phyloP scores from a whole-genome alignment of 2,888 invertebrate species.

The Heliconius charithonia region DNA sequence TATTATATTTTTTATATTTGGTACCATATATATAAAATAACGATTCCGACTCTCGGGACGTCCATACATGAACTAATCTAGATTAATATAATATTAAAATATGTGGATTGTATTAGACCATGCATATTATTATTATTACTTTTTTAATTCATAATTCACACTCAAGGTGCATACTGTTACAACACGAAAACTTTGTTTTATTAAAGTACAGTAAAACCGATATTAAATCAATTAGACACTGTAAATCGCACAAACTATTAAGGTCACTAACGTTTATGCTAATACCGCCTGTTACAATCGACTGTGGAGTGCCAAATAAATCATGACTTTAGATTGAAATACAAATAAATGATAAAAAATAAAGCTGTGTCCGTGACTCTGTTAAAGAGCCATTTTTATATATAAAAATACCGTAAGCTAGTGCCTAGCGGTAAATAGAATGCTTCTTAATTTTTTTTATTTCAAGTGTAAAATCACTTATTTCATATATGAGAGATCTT shows the following conservation, averaged over 20 bases:
- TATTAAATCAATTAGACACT: slow-evolving; percentile 41
- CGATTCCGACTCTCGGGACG: too few species aligned
- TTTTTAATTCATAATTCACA: too few species aligned
- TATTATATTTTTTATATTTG: too few species aligned
- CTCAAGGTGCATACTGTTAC: too few species aligned
- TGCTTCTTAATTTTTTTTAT: background rate
- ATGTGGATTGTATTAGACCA: too few species aligned
- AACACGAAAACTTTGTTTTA: slow-evolving; percentile 1
- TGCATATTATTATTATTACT: too few species aligned
- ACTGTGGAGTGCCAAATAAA: slow-evolving; percentile 57
- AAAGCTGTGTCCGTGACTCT: slow-evolving; percentile 15
- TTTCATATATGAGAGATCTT: background rate
- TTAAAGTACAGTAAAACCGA: slow-evolving; percentile 35
- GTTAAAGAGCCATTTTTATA: background rate
- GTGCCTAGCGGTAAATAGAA: background rate
- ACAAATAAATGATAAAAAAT: slow-evolving; percentile 48
- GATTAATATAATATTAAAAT: too few species aligned
- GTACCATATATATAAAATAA: too few species aligned
- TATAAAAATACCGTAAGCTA: background rate
- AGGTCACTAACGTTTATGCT: slow-evolving; percentile 63
- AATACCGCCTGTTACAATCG: slow-evolving; percentile 59
- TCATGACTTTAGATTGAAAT: slow-evolving; percentile 55
- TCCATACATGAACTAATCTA: too few species aligned
- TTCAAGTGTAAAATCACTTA: background rate
- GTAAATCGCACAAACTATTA: slow-evolving; percentile 48